Evolutionary conservation across 2,888 invertebrate genomes (phyloP).

Genomic region (Ctena decussata): DNA sequence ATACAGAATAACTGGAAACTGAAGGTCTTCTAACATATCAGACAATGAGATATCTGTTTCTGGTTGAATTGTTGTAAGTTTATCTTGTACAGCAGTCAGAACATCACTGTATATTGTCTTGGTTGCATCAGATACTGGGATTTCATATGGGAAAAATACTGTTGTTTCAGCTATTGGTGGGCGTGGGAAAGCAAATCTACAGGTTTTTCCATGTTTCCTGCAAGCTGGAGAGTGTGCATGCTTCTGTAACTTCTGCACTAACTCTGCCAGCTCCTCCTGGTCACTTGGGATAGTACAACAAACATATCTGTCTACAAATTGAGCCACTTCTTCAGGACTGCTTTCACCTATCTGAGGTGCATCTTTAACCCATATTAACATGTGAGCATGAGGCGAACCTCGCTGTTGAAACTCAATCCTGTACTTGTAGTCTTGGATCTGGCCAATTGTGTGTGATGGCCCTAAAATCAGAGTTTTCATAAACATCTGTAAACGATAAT

Average conservation of each 20-base stretch:
- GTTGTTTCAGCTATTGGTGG: constrained; percentile 33
- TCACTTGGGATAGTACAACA: constrained; percentile 37
- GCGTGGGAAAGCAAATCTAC: constrained; percentile 54
- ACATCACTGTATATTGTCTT: constrained; percentile 14
- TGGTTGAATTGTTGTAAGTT: background rate
- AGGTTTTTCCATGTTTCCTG: constrained; percentile 23
- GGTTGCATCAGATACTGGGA: background rate
- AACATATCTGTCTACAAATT: constrained; percentile 40
- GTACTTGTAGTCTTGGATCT: constrained; percentile 60
- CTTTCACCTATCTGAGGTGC: constrained; percentile 42
- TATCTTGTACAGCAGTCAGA: constrained; percentile 32
- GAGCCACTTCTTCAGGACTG: constrained; percentile 20
- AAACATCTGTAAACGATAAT: constrained; percentile 47
- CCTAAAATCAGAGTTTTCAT: background rate
- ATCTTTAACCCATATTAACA: constrained; percentile 56
- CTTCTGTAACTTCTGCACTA: constrained; percentile 3
- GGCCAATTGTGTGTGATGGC: constrained; percentile 42
- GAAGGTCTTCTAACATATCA: constrained; percentile 24
- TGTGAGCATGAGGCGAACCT: constrained; percentile 66
- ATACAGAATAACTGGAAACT: constrained; percentile 28
- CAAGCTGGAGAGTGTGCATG: constrained; percentile 30
- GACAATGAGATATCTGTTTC: background rate
- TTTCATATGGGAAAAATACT: constrained; percentile 27
- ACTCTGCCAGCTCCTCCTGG: background rate
- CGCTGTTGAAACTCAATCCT: constrained; percentile 65